Conservation (phyloP, 2,888 invertebrate genomes). For the Brachylomia viminalis region DNA sequence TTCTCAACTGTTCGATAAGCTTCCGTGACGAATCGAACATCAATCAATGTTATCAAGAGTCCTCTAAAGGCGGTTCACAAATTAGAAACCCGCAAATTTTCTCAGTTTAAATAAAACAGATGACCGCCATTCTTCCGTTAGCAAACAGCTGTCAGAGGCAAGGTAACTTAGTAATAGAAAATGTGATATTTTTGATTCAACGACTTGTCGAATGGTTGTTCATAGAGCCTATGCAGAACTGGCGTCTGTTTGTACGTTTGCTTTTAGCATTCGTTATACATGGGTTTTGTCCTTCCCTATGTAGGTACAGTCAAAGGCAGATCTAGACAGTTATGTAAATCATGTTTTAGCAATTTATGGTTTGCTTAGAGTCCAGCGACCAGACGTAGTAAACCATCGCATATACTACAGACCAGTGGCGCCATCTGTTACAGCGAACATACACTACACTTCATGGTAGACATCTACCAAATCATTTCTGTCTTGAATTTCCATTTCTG, state of each 20-base stretch:
- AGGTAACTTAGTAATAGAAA: too few relatives aligned
- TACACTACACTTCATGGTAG: conserved; percentile 6
- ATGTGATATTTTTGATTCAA: too few relatives aligned
- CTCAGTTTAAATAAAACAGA: too few relatives aligned
- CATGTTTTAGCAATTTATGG: not conserved
- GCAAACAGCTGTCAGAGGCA: too few relatives aligned
- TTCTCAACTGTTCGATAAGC: too few relatives aligned
- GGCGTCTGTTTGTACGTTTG: conserved; percentile 11
- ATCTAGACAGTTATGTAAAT: conserved; percentile 7
- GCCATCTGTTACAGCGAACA: conserved; percentile 30
- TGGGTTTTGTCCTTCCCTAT: not conserved
- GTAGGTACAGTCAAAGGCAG: not conserved
- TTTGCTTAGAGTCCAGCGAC: not conserved
- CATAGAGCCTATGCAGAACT: conserved; percentile 3
- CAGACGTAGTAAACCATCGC: conserved; percentile 23
- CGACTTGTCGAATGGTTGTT: too few relatives aligned
- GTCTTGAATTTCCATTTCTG: not conserved
- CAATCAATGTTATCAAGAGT: too few relatives aligned
- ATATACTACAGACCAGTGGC: conserved; percentile 6
- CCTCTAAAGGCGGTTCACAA: too few relatives aligned
- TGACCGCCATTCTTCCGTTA: too few relatives aligned
- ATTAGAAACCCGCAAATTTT: too few relatives aligned
- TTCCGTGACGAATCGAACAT: too few relatives aligned
- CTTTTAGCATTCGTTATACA: not conserved
- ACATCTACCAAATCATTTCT: not conserved